A percentile compares a stretch with the other conserved stretches of the same genome.
These are phyloP conservation scores for Anas platyrhynchos DNA, from an alignment of 2,113 vertebrate genomes.

Conservation along the genomic window DNA sequence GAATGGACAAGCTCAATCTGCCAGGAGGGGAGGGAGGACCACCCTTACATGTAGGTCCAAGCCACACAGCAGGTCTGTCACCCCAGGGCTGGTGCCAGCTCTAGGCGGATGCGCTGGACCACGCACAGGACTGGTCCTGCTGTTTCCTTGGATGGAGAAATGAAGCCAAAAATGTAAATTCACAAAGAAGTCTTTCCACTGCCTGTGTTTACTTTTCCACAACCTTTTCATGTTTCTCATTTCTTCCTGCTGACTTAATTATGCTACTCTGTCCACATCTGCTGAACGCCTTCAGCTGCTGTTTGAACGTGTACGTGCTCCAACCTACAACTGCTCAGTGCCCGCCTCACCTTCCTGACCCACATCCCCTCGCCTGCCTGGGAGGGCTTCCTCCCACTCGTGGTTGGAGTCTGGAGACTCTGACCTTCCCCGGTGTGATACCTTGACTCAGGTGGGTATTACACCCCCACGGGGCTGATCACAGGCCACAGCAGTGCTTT, in stretches of 20 bases:
- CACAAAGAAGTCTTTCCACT: not conserved
- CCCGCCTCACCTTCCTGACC: not conserved
- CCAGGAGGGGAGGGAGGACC: not conserved
- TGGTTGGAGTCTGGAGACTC: not conserved
- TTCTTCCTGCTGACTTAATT: constrained; percentile 10
- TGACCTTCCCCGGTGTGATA: not conserved
- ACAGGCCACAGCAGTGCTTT: not conserved
- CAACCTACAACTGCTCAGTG: not conserved
- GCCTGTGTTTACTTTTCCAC: not conserved
- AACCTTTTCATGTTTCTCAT: not conserved
- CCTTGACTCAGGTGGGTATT: not conserved
- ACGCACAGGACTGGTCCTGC: not conserved
- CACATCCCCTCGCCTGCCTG: not conserved
- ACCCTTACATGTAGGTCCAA: not conserved
- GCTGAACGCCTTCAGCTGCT: not conserved
- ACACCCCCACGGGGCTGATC: not conserved
- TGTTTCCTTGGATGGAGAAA: not conserved
- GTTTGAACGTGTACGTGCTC: not conserved
- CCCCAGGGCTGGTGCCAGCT: not conserved
- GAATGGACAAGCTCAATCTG: not conserved
- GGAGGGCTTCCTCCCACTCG: not conserved
- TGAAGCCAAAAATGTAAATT: not conserved
- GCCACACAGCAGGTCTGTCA: not conserved
- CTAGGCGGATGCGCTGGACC: not conserved
- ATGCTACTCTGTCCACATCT: not conserved